Percentiles rank a stretch among this genome's conserved stretches.
phyloP scores from a whole-genome alignment of 2,888 invertebrate species.

The Resseliella maxima region DNA sequence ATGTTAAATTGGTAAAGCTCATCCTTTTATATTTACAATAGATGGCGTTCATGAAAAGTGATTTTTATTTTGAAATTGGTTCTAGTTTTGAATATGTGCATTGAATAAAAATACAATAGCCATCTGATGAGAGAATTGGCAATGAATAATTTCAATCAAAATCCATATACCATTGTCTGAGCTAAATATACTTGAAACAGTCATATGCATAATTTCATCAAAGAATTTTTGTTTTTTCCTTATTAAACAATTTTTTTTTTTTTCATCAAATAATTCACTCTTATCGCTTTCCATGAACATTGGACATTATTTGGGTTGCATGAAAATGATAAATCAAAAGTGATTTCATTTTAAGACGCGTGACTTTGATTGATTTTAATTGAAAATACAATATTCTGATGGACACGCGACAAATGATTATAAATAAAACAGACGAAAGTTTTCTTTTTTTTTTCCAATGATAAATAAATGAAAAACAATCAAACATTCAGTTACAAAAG shows the following conservation, averaged over 20 bases:
- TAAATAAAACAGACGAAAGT: not conserved
- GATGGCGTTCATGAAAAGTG: constrained; percentile 4
- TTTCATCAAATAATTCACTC: too few species aligned
- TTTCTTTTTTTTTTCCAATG: not conserved
- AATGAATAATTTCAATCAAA: not conserved
- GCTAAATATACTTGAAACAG: not conserved
- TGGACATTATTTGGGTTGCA: not conserved
- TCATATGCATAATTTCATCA: not conserved
- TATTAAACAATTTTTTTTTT: too few species aligned
- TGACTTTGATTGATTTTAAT: constrained; percentile 30
- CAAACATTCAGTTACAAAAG: not conserved
- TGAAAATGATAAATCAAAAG: not conserved
- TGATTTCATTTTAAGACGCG: not conserved
- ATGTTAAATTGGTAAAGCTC: not conserved
- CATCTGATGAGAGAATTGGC: not conserved
- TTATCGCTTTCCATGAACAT: not conserved
- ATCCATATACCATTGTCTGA: too few species aligned
- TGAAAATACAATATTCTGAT: not conserved
- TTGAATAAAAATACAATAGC: not conserved
- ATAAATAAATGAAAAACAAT: not conserved
- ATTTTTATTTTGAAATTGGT: not conserved
- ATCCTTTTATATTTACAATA: not conserved
- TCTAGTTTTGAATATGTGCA: constrained; percentile 15
- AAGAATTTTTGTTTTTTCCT: too few species aligned
- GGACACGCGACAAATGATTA: constrained; percentile 27